Conservation (phyloP, 2,888 invertebrate genomes). For the Limnephilus marmoratus region DNA sequence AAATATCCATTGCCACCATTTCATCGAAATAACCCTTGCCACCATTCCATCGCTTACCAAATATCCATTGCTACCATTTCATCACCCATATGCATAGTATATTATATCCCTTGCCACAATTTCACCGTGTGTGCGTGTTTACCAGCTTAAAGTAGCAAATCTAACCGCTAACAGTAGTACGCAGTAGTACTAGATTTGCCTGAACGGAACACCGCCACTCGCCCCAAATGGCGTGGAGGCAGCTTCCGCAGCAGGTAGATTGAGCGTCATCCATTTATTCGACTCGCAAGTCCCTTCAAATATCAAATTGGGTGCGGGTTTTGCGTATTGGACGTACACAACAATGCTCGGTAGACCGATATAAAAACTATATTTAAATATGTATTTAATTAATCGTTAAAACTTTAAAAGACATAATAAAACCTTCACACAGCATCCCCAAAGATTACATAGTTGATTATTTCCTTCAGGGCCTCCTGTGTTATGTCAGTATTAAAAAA, state of each 20-base stretch:
- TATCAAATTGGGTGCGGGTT: conserved; percentile 41
- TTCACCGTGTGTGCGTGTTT: background rate
- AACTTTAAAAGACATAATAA: background rate
- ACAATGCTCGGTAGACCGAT: background rate
- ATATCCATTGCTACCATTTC: background rate
- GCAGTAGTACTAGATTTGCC: conserved; percentile 8
- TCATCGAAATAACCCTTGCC: background rate
- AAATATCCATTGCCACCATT: background rate
- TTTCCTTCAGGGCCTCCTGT: no score
- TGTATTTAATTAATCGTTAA: no score
- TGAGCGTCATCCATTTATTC: conserved; percentile 56
- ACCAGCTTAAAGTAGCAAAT: background rate
- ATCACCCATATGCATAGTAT: background rate
- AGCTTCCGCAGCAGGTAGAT: conserved; percentile 47
- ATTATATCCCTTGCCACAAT: background rate
- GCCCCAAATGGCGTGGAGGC: background rate
- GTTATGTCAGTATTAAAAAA: no score
- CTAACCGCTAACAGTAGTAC: background rate
- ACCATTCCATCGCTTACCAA: background rate
- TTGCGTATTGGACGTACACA: conserved; percentile 58
- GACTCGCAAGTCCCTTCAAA: conserved; percentile 27
- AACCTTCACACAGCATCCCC: background rate
- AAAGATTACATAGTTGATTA: no score
- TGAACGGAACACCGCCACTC: conserved; percentile 27
- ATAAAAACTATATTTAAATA: background rate